Evolutionary conservation across 2,888 invertebrate species (phyloP), one percentile per base, ranked within the genome.

Genomic region (Micropterix aruncella): DNA sequence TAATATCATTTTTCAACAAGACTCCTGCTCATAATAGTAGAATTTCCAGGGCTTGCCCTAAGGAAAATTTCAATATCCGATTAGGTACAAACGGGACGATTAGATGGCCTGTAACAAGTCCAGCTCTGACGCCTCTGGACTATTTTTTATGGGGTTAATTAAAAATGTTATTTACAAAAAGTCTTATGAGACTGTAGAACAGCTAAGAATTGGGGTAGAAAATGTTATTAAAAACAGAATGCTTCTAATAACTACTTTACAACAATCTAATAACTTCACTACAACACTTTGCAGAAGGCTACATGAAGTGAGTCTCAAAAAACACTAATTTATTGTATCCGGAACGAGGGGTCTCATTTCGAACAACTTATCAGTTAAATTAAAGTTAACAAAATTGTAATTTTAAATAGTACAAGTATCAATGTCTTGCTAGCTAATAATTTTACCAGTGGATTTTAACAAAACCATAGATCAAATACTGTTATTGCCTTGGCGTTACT

Each of bases 21-120:
- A 17, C 3, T 18, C 9, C n/a, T 3, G 18, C 45, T 14, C 45
- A 42, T 36, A 45, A 42, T 17, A 45, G 46, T 37, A 46, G 43
- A 40, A 43, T 46, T 38, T 14, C 37, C 19, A 43, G 37, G 18
- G 40, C 43, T 38, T 43, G 41, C 19, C 42, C 40, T n/a, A 46
- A 46, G 40, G 36, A 36, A 36, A 18, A 46, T 38, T 18, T 46
- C 43, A 43, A 43, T 43, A 18, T 19, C 37, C 41, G 40, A 40
- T 41, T 43, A 19, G 40, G 37, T 43, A 40, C n/a, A n/a, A n/a
- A n/a, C 40, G 42, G 42, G 37, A 46, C 41, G 16, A 44, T 46
- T 43, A 41, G 36, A 43, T 46, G 44, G 41, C 41, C 43, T 7
- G 42, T 37, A 12, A 46, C 14, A 39, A 18, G 39, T 42, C 36